Evolutionary conservation across 37 sponge, comb jelly and placozoan species (phyloP).

Genomic region (Lycopodina hypogea): DNA sequence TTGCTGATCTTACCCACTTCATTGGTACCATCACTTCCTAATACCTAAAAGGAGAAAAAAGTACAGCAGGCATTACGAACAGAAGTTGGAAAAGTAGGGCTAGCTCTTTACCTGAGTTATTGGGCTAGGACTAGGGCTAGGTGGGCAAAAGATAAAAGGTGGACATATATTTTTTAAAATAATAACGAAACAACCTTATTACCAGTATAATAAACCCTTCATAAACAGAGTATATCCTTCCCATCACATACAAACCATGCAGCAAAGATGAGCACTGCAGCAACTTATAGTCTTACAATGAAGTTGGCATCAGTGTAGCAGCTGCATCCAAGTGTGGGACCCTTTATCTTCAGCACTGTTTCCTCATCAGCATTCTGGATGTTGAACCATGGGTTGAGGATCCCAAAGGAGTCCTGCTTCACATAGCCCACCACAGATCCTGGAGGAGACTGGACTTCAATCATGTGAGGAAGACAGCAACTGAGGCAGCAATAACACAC

Average conservation of each 20-base stretch:
- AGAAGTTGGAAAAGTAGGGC: background rate
- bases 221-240: too few relatives aligned
- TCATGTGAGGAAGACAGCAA: constrained; percentile 71
- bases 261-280: too few relatives aligned
- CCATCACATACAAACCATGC: too few relatives aligned
- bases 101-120: too few relatives aligned
- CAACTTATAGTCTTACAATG: constrained; percentile 32
- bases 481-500: constrained; percentile 85
- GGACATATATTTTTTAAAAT: too few relatives aligned
- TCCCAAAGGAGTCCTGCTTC: constrained; percentile 56
- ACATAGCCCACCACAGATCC: constrained; percentile 83
- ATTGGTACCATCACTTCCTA: constrained; percentile 50
- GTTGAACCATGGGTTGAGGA: constrained; percentile 70
- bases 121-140: too few relatives aligned
- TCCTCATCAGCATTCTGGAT: constrained; percentile 63
- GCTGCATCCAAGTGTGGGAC: constrained; percentile 57
- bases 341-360: constrained; percentile 77
- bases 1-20: constrained; percentile 87
- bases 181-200: too few relatives aligned
- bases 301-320: constrained; percentile 80
- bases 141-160: too few relatives aligned
- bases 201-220: too few relatives aligned
- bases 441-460: constrained; percentile 89
- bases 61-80: background rate
- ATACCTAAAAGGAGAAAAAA: constrained; percentile 25